phyloP scores from a whole-genome alignment of 2,888 invertebrate species.

The Drosophila greeni region DNA sequence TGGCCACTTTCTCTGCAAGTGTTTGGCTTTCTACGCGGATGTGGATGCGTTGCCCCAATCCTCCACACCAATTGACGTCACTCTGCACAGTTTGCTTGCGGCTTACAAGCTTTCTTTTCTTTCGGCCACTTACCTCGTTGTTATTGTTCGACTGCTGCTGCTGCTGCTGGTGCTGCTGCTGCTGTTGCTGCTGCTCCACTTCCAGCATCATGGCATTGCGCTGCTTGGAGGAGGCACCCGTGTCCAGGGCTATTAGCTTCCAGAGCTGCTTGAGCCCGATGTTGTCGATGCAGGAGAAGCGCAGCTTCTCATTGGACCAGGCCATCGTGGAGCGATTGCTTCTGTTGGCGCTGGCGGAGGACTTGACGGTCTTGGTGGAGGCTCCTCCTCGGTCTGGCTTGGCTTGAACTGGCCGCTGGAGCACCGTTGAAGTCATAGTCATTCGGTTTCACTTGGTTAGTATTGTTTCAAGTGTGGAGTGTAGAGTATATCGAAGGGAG shows the following conservation, averaged over 20 bases:
- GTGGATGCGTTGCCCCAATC: constrained; percentile 47
- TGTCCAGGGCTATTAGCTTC: constrained; percentile 78
- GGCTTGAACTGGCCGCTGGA: constrained; percentile 66
- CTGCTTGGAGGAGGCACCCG: constrained; percentile 43
- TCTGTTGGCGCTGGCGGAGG: constrained; percentile 32
- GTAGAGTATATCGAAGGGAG: constrained; percentile 7
- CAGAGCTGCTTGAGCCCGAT: constrained; percentile 78
- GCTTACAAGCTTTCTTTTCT: constrained; percentile 53
- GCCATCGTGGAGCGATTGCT: constrained; percentile 72
- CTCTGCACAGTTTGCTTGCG: constrained; percentile 21
- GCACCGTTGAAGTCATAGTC: constrained; percentile 78
- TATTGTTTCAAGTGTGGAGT: constrained; percentile 10
- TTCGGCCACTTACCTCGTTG: constrained; percentile 67
- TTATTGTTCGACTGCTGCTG: constrained; percentile 52
- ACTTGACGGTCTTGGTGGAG: constrained; percentile 25
- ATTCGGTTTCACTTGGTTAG: constrained; percentile 47
- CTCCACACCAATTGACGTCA: constrained; percentile 61
- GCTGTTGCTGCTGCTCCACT: constrained; percentile 52
- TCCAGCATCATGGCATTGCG: constrained; percentile 35
- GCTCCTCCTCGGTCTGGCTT: constrained; percentile 30
- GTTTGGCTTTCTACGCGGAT: constrained; percentile 68
- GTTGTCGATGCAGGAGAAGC: constrained; percentile 78
- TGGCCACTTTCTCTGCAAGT: constrained; percentile 61
- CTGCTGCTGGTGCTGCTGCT: constrained; percentile 44
- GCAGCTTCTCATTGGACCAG: constrained; percentile 78